A percentile compares a stretch with the other conserved stretches of the same genome.
Conservation (phyloP, 2,113 vertebrate genomes). For the Siphamia tubifer region DNA sequence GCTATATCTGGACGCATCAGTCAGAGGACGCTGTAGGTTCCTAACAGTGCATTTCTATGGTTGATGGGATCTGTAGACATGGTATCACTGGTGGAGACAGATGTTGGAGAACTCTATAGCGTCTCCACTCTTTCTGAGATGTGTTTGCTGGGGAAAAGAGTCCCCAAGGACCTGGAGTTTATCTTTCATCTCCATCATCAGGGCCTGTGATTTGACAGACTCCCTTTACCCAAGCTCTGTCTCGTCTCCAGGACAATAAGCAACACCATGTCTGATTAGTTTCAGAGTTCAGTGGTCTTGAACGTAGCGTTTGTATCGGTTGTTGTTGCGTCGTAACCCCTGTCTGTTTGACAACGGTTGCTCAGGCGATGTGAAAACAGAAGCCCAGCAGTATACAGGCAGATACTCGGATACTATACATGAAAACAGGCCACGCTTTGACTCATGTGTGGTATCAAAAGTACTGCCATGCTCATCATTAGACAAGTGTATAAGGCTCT, state of each 20-base stretch:
- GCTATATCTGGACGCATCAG: constrained; percentile 59
- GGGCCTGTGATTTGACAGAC: constrained; percentile 79
- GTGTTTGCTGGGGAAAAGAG: constrained; percentile 69
- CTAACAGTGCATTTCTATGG: constrained; percentile 73
- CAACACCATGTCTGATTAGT: constrained; percentile 85
- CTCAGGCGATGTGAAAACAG: constrained; percentile 70
- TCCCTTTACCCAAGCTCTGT: constrained; percentile 72
- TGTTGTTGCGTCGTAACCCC: constrained; percentile 72
- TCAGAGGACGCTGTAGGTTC: constrained; percentile 47
- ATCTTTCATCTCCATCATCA: constrained; percentile 84
- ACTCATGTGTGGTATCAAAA: constrained; percentile 30
- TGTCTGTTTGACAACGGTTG: constrained; percentile 78
- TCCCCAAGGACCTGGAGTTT: constrained; percentile 79
- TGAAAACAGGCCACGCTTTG: not conserved
- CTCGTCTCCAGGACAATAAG: constrained; percentile 83
- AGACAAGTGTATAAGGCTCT: too few species aligned
- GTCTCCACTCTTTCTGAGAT: constrained; percentile 60
- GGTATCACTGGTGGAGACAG: constrained; percentile 66
- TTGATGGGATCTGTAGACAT: constrained; percentile 71
- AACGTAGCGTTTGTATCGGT: constrained; percentile 78
- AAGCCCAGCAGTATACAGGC: constrained; percentile 34
- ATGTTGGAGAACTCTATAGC: constrained; percentile 81
- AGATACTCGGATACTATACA: not conserved
- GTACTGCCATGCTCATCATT: too few species aligned
- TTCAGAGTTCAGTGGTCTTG: constrained; percentile 85